phyloP scores from a whole-genome alignment of 2,797 vertebrate genomes.

The Lindbergichthys nudifrons region DNA sequence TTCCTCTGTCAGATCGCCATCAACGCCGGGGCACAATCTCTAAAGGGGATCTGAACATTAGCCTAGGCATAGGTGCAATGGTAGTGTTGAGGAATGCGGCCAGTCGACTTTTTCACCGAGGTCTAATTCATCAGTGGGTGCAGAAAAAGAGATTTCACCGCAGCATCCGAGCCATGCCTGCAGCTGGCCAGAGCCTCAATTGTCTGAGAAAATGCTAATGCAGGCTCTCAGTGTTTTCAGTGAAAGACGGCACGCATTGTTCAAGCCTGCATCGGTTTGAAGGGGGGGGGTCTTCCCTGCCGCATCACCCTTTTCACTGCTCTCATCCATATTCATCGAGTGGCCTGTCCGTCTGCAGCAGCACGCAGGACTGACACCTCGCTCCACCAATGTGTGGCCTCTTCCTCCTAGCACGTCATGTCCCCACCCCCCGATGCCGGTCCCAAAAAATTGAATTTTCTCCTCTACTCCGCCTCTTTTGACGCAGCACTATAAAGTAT shows the following conservation, averaged over 20 bases:
- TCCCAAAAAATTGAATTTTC: constrained; percentile 81
- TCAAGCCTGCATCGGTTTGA: constrained; percentile 86
- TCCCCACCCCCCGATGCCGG: constrained; percentile 74
- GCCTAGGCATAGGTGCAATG: constrained; percentile 86
- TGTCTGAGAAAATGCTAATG: constrained; percentile 87
- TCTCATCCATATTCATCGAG: constrained; percentile 92
- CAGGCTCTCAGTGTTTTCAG: constrained; percentile 85
- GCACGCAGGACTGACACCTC: constrained; percentile 81
- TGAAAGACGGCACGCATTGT: constrained; percentile 87
- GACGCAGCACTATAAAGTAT: constrained; percentile 89
- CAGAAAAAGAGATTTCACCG: constrained; percentile 83
- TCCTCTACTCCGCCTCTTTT: constrained; percentile 84
- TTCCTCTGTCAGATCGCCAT: constrained; percentile 87
- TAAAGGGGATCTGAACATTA: constrained; percentile 82
- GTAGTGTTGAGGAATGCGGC: constrained; percentile 86
- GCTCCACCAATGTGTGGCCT: constrained; percentile 79
- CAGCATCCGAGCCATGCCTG: constrained; percentile 87
- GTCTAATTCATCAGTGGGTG: constrained; percentile 83
- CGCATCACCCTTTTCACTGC: constrained; percentile 88
- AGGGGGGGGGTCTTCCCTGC: constrained; percentile 85
- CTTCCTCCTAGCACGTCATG: constrained; percentile 70
- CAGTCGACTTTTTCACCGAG: constrained; percentile 83
- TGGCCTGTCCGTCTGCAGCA: constrained; percentile 88
- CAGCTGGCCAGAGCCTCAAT: constrained; percentile 85
- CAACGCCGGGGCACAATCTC: constrained; percentile 82